These are phyloP conservation scores for Alviniconcha marisindica DNA, from an alignment of 1,140 invertebrate species.

Conservation along the genomic window DNA sequence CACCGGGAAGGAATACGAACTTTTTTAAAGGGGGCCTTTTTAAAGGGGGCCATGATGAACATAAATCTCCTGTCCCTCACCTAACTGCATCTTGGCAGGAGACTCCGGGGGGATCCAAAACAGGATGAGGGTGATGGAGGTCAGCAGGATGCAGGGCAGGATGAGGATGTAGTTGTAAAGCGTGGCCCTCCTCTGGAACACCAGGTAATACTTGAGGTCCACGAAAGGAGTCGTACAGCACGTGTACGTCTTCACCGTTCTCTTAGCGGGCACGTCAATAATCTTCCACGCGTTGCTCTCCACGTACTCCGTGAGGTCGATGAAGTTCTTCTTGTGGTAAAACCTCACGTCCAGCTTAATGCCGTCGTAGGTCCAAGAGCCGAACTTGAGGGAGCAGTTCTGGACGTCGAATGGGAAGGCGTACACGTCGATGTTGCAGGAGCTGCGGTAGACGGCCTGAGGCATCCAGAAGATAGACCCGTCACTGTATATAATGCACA, in stretches of 20 bases:
- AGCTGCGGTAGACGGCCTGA: constrained; percentile 98
- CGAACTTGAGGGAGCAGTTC: constrained; percentile 71
- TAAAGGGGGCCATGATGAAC: too few relatives aligned
- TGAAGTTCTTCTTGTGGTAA: constrained; percentile 55
- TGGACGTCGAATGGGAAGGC: constrained; percentile 74
- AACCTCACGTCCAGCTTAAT: constrained; percentile 77
- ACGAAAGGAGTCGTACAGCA: constrained; percentile 70
- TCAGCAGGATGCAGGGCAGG: constrained; percentile 73
- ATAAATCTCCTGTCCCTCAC: too few relatives aligned
- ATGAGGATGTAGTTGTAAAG: constrained; percentile 75
- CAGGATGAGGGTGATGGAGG: constrained; percentile 73
- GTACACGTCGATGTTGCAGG: constrained; percentile 84
- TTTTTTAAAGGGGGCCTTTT: too few relatives aligned
- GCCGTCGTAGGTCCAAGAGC: constrained; percentile 73
- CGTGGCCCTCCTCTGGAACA: constrained; percentile 67
- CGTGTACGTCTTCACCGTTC: constrained; percentile 60
- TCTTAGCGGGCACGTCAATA: constrained; percentile 57
- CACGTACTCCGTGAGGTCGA: constrained; percentile 72
- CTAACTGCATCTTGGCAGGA: constrained; percentile 75
- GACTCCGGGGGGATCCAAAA: constrained; percentile 76
- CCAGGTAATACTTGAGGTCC: constrained; percentile 70
- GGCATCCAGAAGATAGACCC: constrained; percentile 97
- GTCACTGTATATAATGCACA: constrained; percentile 81
- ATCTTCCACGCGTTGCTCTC: constrained; percentile 73
- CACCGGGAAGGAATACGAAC: too few relatives aligned